A percentile compares a stretch with the other conserved stretches of the same genome.
phyloP scores from a whole-genome alignment of 2,113 vertebrate genomes.

The Tupaia chinensis region DNA sequence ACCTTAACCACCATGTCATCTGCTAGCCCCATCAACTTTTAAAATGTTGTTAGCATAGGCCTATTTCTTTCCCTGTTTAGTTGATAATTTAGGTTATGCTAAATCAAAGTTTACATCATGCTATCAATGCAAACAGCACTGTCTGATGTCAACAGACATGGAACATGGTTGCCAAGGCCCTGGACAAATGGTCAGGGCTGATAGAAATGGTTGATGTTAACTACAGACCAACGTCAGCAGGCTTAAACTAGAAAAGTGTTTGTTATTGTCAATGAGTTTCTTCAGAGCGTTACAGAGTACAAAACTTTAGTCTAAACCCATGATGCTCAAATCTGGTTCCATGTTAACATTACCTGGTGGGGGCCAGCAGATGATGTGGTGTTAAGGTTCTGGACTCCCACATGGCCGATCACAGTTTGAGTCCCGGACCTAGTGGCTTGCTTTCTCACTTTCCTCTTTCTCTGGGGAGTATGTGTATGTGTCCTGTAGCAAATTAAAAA shows the following conservation, averaged over 20 bases:
- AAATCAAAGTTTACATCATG: background rate
- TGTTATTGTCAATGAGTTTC: background rate
- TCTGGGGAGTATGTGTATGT: no score
- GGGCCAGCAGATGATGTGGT: no score
- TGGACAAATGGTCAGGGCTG: no score
- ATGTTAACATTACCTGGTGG: background rate
- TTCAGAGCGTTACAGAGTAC: background rate
- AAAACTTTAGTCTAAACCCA: background rate
- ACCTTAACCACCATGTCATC: no score
- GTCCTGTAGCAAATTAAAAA: no score
- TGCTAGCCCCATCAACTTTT: background rate
- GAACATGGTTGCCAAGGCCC: background rate
- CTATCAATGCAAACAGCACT: background rate
- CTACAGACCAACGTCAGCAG: background rate
- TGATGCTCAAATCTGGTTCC: background rate
- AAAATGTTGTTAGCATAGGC: background rate
- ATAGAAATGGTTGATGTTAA: background rate
- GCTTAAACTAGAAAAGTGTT: background rate
- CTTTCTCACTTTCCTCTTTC: no score
- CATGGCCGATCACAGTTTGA: no score
- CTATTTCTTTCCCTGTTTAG: background rate
- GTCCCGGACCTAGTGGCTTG: no score
- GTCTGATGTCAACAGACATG: background rate
- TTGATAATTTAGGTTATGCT: background rate
- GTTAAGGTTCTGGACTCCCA: no score